Conservation (phyloP, 2,888 invertebrate genomes). For the Troides oblongomaculatus region DNA sequence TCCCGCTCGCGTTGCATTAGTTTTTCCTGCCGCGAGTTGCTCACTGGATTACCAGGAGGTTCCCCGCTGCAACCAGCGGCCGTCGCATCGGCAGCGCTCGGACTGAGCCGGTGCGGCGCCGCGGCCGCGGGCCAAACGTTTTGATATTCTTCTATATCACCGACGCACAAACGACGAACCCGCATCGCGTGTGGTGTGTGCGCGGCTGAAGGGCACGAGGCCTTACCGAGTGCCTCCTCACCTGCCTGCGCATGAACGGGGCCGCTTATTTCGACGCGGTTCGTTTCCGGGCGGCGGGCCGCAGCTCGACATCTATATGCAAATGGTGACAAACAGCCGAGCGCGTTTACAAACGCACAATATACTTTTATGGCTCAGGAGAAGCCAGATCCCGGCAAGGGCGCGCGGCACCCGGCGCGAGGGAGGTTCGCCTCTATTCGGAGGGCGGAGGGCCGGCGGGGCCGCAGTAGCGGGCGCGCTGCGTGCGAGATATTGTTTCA, state of each 20-base stretch:
- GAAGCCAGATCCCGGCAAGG: conserved; percentile 59
- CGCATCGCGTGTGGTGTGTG: background rate
- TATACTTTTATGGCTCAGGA: conserved; percentile 76
- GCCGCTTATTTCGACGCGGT: conserved; percentile 26
- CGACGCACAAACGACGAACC: no score
- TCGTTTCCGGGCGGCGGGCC: conserved; percentile 22
- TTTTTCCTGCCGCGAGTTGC: conserved; percentile 30
- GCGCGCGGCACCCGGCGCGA: background rate
- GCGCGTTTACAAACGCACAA: conserved; percentile 75
- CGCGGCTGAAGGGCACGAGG: no score
- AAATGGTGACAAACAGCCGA: conserved; percentile 77
- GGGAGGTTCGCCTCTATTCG: no score
- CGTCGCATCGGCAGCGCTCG: no score
- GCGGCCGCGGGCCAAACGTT: no score
- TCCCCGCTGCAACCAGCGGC: background rate
- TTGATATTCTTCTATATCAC: no score
- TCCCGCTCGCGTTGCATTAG: conserved; percentile 14
- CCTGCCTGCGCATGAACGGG: conserved; percentile 32
- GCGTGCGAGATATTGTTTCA: conserved; percentile 73
- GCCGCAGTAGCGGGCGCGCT: conserved; percentile 31
- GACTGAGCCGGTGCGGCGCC: no score
- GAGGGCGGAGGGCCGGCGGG: conserved; percentile 12
- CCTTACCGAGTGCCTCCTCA: conserved; percentile 1
- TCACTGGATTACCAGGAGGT: conserved; percentile 20
- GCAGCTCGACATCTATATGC: conserved; percentile 64